Evolutionary conservation across 2,797 vertebrate species (phyloP).

Genomic region (Argyrosomus regius): DNA sequence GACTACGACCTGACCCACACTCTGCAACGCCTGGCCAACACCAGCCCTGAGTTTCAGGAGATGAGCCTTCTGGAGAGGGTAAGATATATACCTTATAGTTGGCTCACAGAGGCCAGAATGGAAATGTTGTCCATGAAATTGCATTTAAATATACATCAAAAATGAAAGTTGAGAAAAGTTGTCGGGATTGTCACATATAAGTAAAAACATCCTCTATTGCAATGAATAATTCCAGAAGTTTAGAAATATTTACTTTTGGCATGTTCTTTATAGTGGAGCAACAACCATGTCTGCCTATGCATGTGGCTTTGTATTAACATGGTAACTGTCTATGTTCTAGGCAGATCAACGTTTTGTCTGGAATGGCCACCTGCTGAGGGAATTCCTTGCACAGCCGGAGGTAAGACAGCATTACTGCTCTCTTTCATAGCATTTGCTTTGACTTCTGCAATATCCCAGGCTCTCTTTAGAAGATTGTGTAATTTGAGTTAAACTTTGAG

Average conservation of each 20-base stretch:
- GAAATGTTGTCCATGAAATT: neutral
- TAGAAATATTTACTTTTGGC: neutral
- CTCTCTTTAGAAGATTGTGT: too few relatives aligned
- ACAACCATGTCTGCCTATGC: neutral
- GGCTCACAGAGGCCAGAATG: neutral
- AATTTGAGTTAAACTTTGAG: too few relatives aligned
- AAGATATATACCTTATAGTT: neutral
- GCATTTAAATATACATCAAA: too few relatives aligned
- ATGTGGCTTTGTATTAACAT: neutral
- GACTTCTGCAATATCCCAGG: neutral
- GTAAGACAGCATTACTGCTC: constrained; percentile 72
- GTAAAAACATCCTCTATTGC: neutral
- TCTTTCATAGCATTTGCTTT: neutral
- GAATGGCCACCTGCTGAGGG: constrained; percentile 94
- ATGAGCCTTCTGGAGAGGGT: constrained; percentile 87
- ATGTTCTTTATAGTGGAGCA: neutral
- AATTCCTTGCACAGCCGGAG: constrained; percentile 94
- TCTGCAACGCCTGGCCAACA: constrained; percentile 94
- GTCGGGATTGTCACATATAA: neutral
- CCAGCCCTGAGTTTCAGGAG: constrained; percentile 98
- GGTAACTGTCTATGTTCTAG: constrained; percentile 71
- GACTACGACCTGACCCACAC: constrained; percentile 95
- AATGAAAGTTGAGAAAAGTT: too few relatives aligned
- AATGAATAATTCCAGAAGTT: neutral
- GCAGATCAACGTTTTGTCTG: constrained; percentile 97